These are phyloP conservation scores for Callipepla californica DNA, from an alignment of 2,113 vertebrate species.

Conservation along the genomic window DNA sequence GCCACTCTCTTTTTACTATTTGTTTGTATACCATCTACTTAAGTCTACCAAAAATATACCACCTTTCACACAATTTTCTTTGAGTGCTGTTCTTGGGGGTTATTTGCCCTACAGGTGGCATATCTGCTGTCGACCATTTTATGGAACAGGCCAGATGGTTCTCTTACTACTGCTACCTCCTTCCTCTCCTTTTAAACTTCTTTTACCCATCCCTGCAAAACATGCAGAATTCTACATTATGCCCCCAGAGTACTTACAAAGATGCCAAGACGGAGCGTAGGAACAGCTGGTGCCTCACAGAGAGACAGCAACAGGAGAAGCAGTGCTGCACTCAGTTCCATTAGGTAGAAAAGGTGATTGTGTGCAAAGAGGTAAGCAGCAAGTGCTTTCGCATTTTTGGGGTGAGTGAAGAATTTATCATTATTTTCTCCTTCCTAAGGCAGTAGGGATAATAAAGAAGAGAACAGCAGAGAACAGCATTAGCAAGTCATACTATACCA, in stretches of 20 bases:
- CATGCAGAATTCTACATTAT: not conserved
- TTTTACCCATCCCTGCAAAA: not conserved
- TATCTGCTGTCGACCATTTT: not conserved
- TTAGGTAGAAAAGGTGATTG: conserved; percentile 97
- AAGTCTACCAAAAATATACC: too few relatives aligned
- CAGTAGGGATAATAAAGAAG: not conserved
- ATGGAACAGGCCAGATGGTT: not conserved
- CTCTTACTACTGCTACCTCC: not conserved
- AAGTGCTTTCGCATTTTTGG: conserved; percentile 89
- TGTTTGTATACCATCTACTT: too few relatives aligned
- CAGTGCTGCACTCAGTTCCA: conserved; percentile 92
- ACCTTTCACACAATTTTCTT: too few relatives aligned
- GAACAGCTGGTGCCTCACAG: conserved; percentile 94
- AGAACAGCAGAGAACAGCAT: not conserved
- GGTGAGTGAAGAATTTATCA: conserved; percentile 98
- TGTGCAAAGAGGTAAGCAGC: conserved; percentile 97
- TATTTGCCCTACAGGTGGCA: not conserved
- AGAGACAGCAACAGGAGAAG: conserved; percentile 93
- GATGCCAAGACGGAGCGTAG: conserved; percentile 92
- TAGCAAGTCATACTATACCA: fast-evolving
- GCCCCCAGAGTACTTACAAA: conserved; percentile 81
- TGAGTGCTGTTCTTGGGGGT: too few relatives aligned
- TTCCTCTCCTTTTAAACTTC: not conserved
- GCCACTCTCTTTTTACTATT: too few relatives aligned
- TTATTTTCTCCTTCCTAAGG: conserved; percentile 97